Evolutionary conservation across 2,888 invertebrate species (phyloP).

Genomic region (Papilio elwesi): DNA sequence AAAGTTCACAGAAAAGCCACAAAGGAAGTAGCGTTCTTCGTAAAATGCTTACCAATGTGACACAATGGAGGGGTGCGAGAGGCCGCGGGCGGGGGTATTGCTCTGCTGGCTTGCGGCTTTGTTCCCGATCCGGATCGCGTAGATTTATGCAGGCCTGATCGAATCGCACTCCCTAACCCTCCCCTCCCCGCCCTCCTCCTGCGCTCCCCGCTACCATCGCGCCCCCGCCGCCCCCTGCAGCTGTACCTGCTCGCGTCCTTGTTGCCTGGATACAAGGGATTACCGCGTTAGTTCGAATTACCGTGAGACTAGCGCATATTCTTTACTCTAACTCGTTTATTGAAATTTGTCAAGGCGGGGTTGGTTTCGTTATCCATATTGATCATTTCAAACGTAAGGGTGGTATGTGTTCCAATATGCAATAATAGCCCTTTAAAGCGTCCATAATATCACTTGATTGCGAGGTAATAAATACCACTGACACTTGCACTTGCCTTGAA

Average conservation of each 20-base stretch:
- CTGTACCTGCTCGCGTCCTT: slow-evolving; percentile 49
- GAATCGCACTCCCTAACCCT: slow-evolving; percentile 63
- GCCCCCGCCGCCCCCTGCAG: slow-evolving; percentile 58
- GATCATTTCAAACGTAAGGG: not conserved
- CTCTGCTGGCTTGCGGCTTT: slow-evolving; percentile 74
- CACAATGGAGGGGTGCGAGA: slow-evolving; percentile 35
- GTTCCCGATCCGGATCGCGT: slow-evolving; percentile 78
- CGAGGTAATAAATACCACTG: too few species aligned
- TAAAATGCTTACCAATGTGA: slow-evolving; percentile 32
- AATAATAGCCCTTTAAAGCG: not conserved
- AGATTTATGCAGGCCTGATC: slow-evolving; percentile 82
- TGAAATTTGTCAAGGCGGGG: not conserved
- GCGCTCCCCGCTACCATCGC: slow-evolving; percentile 45
- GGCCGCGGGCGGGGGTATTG: slow-evolving; percentile 51
- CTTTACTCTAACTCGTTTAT: slow-evolving; percentile 9
- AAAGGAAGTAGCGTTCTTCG: slow-evolving; percentile 32
- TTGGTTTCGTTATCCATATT: not conserved
- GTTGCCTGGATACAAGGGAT: slow-evolving; percentile 41
- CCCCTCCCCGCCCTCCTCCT: slow-evolving; percentile 48
- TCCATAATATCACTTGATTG: too few species aligned
- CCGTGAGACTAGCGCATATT: slow-evolving; percentile 21
- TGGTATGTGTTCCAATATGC: not conserved
- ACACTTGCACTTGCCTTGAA: too few species aligned
- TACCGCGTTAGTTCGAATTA: slow-evolving; percentile 34
- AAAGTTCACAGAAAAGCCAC: slow-evolving; percentile 26